phyloP scores from a whole-genome alignment of 2,113 vertebrate genomes.

The Pachycephala philippinensis region DNA sequence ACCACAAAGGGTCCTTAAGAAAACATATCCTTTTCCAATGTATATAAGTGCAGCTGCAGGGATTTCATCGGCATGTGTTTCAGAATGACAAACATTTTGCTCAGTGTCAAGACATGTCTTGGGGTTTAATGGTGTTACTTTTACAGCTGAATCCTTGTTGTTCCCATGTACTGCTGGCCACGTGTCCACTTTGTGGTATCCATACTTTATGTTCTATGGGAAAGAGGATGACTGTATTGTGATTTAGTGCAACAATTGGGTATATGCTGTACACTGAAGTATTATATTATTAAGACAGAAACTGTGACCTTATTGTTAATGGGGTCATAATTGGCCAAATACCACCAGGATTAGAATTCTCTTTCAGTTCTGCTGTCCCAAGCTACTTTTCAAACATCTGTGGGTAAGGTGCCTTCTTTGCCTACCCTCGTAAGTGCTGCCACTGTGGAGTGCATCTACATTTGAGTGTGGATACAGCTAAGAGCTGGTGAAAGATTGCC shows the following conservation, averaged over 20 bases:
- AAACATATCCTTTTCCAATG: background rate
- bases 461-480: background rate
- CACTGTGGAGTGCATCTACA: background rate
- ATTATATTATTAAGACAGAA: background rate
- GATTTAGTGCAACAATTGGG: background rate
- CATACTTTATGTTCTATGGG: background rate
- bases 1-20: background rate
- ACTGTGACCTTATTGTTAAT: background rate
- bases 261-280: background rate
- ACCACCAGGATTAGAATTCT: background rate
- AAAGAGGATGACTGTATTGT: background rate
- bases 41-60: background rate
- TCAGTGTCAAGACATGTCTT: background rate
- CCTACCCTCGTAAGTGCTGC: background rate
- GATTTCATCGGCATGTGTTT: background rate
- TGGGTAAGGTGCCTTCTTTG: background rate
- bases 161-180: background rate
- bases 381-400: background rate
- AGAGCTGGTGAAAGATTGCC: background rate
- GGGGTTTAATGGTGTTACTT: background rate
- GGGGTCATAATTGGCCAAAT: background rate
- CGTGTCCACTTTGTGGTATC: background rate
- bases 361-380: background rate
- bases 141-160: background rate
- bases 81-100: background rate